These are phyloP conservation scores for Dromiciops gliroides DNA, from an alignment of 2,113 vertebrate species.

Conservation along the genomic window DNA sequence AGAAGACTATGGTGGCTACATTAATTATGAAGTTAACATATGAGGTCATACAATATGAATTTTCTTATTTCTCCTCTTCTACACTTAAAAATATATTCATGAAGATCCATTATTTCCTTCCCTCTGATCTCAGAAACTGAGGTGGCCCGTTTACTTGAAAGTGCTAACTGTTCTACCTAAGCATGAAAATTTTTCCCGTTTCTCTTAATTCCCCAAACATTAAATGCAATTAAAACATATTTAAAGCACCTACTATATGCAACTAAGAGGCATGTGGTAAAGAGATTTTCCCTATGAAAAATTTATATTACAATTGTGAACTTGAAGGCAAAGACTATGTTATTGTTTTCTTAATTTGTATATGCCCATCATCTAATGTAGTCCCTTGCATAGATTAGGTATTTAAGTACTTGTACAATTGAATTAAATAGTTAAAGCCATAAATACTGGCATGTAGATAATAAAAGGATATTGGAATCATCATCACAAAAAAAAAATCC, in stretches of 20 bases:
- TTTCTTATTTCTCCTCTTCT: neutral
- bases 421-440: neutral
- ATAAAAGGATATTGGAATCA: neutral
- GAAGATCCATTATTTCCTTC: neutral
- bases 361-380: too few relatives aligned
- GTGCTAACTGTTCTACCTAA: neutral
- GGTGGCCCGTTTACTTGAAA: neutral
- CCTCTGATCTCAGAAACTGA: neutral
- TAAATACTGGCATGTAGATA: neutral
- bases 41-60: neutral
- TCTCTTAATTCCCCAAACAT: neutral
- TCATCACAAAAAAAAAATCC: neutral
- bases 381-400: neutral
- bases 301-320: too few relatives aligned
- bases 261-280: neutral
- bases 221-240: neutral
- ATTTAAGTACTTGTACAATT: neutral
- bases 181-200: neutral
- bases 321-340: too few relatives aligned
- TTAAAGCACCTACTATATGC: neutral
- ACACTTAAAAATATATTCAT: neutral
- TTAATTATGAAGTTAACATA: neutral
- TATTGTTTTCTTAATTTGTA: too few relatives aligned
- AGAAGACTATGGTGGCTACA: rapidly evolving
- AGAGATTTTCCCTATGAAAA: neutral